Evolutionary conservation across 1,140 invertebrate species (phyloP).

Genomic region (Sipha flava): DNA sequence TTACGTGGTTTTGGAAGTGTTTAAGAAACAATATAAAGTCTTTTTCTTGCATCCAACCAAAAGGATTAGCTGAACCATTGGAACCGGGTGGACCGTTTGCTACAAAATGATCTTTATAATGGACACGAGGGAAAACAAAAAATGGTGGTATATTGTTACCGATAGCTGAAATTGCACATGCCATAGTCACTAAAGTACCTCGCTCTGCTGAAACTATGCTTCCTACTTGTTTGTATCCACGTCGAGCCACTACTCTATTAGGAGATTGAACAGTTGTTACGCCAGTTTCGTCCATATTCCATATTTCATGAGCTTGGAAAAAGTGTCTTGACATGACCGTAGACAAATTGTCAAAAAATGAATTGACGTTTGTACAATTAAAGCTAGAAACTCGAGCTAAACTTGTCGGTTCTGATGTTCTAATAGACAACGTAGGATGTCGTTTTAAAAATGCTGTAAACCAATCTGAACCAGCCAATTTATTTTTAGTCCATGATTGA

Average conservation of each 20-base stretch:
- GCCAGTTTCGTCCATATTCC: constrained; percentile 45
- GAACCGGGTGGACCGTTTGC: constrained; percentile 42
- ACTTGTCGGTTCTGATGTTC: constrained; percentile 43
- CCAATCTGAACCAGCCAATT: constrained; percentile 42
- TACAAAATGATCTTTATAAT: constrained; percentile 40
- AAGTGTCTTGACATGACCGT: constrained; percentile 28
- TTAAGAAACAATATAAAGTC: constrained; percentile 44
- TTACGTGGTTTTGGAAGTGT: constrained; percentile 40
- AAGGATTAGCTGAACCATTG: constrained; percentile 43
- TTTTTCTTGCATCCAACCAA: constrained; percentile 47
- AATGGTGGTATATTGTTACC: constrained; percentile 43
- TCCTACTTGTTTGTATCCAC: constrained; percentile 43
- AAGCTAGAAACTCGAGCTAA: constrained; percentile 42
- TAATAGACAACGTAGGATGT: constrained; percentile 41
- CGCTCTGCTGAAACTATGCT: constrained; percentile 41
- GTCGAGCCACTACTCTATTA: constrained; percentile 40
- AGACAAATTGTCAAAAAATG: constrained; percentile 39
- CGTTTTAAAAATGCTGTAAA: constrained; percentile 40
- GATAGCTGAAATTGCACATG: constrained; percentile 39
- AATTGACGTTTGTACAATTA: constrained; percentile 38
- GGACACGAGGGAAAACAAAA: constrained; percentile 42
- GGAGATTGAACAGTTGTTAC: constrained; percentile 42
- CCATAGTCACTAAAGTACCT: constrained; percentile 41
- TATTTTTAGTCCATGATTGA: constrained; percentile 40
- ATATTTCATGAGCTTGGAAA: constrained; percentile 39